Conservation (phyloP, 2,797 vertebrate species). For the Peromyscus attwateri region DNA sequence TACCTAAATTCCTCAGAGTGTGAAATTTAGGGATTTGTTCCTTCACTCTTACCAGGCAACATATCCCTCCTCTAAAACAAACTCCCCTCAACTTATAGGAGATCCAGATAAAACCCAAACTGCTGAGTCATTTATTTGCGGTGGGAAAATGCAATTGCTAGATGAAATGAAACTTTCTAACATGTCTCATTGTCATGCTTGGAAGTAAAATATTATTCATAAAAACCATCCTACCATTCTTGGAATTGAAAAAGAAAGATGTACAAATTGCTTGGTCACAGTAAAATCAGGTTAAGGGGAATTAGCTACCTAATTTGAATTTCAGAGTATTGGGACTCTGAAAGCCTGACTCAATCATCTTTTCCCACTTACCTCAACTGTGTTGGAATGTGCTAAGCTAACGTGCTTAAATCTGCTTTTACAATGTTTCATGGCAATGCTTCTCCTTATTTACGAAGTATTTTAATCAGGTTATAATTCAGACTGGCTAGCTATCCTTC, state of each 20-base stretch:
- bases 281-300: neutral
- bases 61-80: constrained; percentile 24
- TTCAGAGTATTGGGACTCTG: neutral
- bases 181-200: neutral
- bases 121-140: constrained; percentile 15
- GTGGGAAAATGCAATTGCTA: neutral
- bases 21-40: neutral
- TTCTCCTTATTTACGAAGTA: constrained; percentile 37
- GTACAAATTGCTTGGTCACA: neutral
- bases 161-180: neutral
- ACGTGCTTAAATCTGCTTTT: constrained; percentile 46
- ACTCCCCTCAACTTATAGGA: neutral
- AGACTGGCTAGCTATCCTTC: neutral
- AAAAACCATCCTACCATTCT: constrained; percentile 11
- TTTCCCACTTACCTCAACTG: neutral
- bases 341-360: neutral
- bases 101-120: constrained; percentile 12
- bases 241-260: neutral
- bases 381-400: neutral
- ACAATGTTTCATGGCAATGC: neutral
- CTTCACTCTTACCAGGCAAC: neutral
- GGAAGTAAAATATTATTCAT: constrained; percentile 26
- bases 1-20: neutral
- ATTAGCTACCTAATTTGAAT: constrained; percentile 24
- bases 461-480: constrained; percentile 50